These are phyloP conservation scores for Griposia aprilina DNA, from an alignment of 2,888 invertebrate species.

Conservation along the genomic window DNA sequence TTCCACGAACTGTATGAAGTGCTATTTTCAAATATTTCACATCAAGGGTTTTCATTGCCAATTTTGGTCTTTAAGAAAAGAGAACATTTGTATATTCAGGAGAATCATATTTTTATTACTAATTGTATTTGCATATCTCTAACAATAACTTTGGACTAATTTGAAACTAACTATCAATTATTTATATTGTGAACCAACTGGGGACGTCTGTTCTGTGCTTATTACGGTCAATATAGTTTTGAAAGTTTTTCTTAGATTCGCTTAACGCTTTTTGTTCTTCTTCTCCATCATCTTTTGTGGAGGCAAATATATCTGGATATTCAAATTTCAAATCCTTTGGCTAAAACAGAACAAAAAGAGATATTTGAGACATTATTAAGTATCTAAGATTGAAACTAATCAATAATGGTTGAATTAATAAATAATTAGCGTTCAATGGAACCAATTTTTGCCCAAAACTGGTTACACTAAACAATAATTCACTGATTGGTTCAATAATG, in stretches of 20 bases:
- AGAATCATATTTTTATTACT: slow-evolving; percentile 37
- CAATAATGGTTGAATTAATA: neutral
- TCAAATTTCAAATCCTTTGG: slow-evolving; percentile 93
- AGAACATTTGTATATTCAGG: neutral
- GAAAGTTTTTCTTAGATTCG: slow-evolving; percentile 91
- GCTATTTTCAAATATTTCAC: neutral
- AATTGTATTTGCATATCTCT: slow-evolving; percentile 44
- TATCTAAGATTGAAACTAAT: neutral
- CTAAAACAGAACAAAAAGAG: slow-evolving; percentile 87
- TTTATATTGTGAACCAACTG: slow-evolving; percentile 94
- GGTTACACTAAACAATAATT: neutral
- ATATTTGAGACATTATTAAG: slow-evolving; percentile 1
- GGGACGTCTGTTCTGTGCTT: slow-evolving; percentile 93
- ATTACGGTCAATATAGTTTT: slow-evolving; percentile 91
- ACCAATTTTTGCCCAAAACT: neutral
- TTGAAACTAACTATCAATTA: slow-evolving; percentile 24
- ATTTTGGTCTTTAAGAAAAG: neutral
- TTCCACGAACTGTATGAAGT: neutral
- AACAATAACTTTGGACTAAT: slow-evolving; percentile 44
- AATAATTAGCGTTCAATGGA: neutral
- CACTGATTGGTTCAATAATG: neutral
- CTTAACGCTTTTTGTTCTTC: slow-evolving; percentile 91
- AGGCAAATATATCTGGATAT: slow-evolving; percentile 94
- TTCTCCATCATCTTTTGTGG: slow-evolving; percentile 88
- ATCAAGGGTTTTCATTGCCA: neutral